phyloP scores from a whole-genome alignment of 2,888 invertebrate species.

The Resseliella maxima region DNA sequence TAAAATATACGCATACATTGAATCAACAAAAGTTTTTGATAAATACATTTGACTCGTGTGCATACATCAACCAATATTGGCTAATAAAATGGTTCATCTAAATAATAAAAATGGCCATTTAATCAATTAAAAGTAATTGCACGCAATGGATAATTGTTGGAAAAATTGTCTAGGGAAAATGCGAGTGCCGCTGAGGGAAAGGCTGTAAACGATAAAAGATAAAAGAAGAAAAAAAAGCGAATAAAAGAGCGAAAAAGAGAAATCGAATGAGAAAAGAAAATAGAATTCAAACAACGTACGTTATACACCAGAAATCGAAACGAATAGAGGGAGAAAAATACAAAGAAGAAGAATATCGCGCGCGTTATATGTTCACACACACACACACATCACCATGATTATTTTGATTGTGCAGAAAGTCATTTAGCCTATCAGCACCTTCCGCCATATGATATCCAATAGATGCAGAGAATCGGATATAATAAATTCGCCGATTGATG shows the following conservation, averaged over 20 bases:
- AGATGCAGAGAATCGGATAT: conserved; percentile 38
- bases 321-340: neutral
- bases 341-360: neutral
- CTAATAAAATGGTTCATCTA: conserved; percentile 9
- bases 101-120: conserved; percentile 3
- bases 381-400: neutral
- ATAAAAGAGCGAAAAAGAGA: too few relatives aligned
- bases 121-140: conserved; percentile 11
- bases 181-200: too few relatives aligned
- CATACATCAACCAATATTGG: neutral
- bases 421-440: conserved; percentile 57
- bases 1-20: too few relatives aligned
- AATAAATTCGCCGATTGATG: conserved; percentile 43
- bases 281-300: too few relatives aligned
- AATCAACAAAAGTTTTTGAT: too few relatives aligned
- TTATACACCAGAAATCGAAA: neutral
- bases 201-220: too few relatives aligned
- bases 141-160: conserved; percentile 21
- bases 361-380: neutral
- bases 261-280: too few relatives aligned
- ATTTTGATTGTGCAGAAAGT: conserved; percentile 41
- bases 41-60: neutral
- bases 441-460: conserved; percentile 56
- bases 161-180: conserved; percentile 20
- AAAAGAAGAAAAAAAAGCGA: too few relatives aligned